Conservation (phyloP, 2,888 invertebrate genomes). For the Drosophila lacicola region DNA sequence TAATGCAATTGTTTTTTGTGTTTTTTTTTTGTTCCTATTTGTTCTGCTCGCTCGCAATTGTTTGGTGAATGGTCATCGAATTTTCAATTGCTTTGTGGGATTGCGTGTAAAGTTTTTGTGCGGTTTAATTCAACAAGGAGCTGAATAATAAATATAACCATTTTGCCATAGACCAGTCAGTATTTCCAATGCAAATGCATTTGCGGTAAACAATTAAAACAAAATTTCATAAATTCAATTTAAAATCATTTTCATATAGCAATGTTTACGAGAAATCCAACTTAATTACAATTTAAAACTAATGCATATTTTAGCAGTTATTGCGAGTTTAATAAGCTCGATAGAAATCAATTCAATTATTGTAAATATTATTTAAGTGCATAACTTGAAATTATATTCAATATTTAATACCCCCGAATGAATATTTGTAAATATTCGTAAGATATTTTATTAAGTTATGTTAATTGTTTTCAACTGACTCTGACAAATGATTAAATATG, state of each 20-base stretch:
- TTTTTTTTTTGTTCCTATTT: neutral
- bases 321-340: neutral
- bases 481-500: no score
- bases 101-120: constrained; percentile 52
- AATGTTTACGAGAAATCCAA: neutral
- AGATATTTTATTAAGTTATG: no score
- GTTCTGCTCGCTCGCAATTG: constrained; percentile 28
- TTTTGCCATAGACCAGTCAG: constrained; percentile 19
- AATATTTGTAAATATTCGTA: no score
- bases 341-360: neutral
- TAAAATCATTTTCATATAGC: constrained; percentile 6
- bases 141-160: constrained; percentile 47
- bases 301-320: neutral
- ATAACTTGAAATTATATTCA: no score
- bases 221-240: constrained; percentile 17
- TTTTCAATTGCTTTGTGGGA: constrained; percentile 63
- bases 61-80: constrained; percentile 60
- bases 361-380: neutral
- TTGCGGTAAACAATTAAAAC: constrained; percentile 27
- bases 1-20: constrained; percentile 38
- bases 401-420: no score
- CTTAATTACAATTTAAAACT: constrained; percentile 6
- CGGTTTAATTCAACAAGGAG: constrained; percentile 23
- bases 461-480: no score
- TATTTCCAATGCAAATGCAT: constrained; percentile 16